Conservation (phyloP, 1,140 invertebrate species). For the Lerema accius region DNA sequence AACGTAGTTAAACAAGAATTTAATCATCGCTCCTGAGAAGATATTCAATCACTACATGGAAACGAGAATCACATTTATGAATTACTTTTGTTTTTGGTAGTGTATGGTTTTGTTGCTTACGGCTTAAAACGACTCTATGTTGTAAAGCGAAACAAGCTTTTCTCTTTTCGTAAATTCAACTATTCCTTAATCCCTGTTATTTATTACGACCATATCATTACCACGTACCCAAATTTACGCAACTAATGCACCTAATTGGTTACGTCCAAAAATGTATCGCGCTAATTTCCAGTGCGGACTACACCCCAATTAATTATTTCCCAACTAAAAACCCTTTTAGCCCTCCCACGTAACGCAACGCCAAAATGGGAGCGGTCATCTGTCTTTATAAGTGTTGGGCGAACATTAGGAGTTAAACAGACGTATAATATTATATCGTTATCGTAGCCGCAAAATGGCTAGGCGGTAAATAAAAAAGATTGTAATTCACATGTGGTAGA, state of each 20-base stretch:
- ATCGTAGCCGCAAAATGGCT: background rate
- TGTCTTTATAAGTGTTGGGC: conserved; percentile 69
- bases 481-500: too few relatives aligned
- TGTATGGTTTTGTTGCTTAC: too few relatives aligned
- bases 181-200: conserved; percentile 2
- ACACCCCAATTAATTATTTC: conserved; percentile 71
- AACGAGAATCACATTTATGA: too few relatives aligned
- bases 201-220: conserved; percentile 6
- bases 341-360: conserved; percentile 60
- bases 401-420: conserved; percentile 39
- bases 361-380: conserved; percentile 62
- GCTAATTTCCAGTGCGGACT: conserved; percentile 48
- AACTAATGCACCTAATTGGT: conserved; percentile 26
- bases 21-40: too few relatives aligned
- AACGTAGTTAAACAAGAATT: too few relatives aligned
- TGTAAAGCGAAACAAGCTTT: too few relatives aligned
- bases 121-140: too few relatives aligned
- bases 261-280: conserved; percentile 44
- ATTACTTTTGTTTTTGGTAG: too few relatives aligned
- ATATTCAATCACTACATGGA: too few relatives aligned
- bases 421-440: background rate
- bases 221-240: conserved; percentile 10
- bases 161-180: background rate
- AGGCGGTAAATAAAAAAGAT: background rate
- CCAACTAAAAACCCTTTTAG: conserved; percentile 72